Conservation (phyloP, 2,113 vertebrate species). For the Corynorhinus townsendii region DNA sequence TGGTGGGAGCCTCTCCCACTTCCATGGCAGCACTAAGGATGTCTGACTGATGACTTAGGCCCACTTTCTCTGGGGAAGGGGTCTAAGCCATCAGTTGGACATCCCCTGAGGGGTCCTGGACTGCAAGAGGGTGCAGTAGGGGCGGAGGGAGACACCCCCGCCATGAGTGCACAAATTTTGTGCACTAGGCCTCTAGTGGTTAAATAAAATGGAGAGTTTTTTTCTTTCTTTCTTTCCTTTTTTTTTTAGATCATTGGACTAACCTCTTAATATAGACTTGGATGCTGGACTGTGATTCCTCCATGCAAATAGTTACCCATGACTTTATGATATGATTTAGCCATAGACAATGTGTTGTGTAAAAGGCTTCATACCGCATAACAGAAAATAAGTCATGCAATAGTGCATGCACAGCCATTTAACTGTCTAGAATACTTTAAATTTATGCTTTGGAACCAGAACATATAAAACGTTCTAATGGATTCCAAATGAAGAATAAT, state of each 20-base stretch:
- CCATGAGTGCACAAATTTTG: no score
- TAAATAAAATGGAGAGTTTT: background rate
- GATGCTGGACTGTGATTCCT: background rate
- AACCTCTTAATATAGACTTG: slow-evolving; percentile 23
- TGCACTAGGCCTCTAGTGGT: background rate
- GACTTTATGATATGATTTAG: background rate
- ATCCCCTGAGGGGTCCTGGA: no score
- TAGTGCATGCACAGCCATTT: no score
- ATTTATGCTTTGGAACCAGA: background rate
- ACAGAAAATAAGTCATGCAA: background rate
- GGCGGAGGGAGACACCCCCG: no score
- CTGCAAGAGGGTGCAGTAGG: no score
- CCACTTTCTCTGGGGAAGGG: no score
- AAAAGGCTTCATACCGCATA: background rate
- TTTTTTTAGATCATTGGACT: background rate
- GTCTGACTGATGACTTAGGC: no score
- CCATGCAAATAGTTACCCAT: background rate
- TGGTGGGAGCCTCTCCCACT: no score
- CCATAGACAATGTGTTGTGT: background rate
- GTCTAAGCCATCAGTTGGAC: no score
- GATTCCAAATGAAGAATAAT: background rate
- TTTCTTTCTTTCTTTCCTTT: no score
- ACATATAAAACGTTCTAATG: background rate
- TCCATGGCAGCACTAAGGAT: no score
- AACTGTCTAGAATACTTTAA: background rate